Evolutionary conservation across 2,797 vertebrate genomes (phyloP), one percentile per base, ranked within the genome.

Genomic region (Streptopelia turtur): DNA sequence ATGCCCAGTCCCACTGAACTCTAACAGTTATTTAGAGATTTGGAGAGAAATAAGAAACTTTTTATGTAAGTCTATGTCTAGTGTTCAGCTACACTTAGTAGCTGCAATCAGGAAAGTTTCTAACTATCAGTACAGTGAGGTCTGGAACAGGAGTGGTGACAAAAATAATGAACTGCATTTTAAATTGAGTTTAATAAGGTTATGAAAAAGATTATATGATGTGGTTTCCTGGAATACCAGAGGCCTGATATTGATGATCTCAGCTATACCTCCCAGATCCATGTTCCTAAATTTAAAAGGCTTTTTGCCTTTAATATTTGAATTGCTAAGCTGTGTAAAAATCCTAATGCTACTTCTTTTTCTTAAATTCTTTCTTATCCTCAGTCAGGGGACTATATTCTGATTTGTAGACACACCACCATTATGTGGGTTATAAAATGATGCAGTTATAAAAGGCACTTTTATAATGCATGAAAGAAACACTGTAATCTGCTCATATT

Each of bases 141-240:
- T 63, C 60, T 93, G 63, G 20, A 82, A 77, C 31, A 49, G 35
- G 22, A 79, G 60, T 20, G 10, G 43, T 74, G 56, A 31, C 56
- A 84, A 92, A 92, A 93, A 52, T 55, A 95, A 95, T 69, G 63
- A 94, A 82, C 33, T 76, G 8, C 12, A 72, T 94, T 94, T 96
- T 86, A 94, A 91, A 88, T 81, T 27, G 50, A 90, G 6, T 81
- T 89, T 91, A 83, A 87, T 90, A 90, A 83, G 81, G 50, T 95
- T 87, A 87, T 57, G 63, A 87, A 87, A 93, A 92, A 89, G 52
- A 84, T 84, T 61, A 65, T 76, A 55, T 72, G 66, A 81, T 84
- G 30, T 87, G 80, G 65, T 30, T 88, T 95, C 74, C 85, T 93
- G 90, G 35, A 90, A 88, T 47, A 93, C 30, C 56, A 72, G 50